Evolutionary conservation across 1,140 invertebrate genomes (phyloP), one percentile per base, ranked within the genome.

Genomic region (Phymastichus coffea): DNA sequence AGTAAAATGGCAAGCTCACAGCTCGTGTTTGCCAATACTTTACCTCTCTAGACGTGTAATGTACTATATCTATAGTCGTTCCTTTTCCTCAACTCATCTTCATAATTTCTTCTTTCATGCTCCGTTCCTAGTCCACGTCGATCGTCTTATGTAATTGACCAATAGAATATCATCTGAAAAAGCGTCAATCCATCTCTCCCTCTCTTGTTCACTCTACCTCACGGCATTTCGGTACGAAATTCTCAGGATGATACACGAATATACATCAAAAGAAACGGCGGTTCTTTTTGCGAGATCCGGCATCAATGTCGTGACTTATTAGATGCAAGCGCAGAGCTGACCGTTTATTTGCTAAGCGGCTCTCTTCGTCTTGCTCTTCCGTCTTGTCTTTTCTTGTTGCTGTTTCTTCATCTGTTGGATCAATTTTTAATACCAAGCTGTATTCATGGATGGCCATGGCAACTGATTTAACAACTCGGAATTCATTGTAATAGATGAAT

Each of bases 291-390:
- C 54, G 12, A 37, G 28, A 47, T 37, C 26, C 51, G 15, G 33
- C 26, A 40, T 57, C 22, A 26, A 35, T 22, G 23, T 19, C 56
- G 47, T 58, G 47, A 58, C 38, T 58, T 58, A 58, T 58, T 58
- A 51, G 37, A 28, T 15, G 22, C 37, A 47, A 25, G 4, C 37
- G 2, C 17, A 17, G 26, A 9, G 40, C 40, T 38, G 52, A 23
- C 14, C 14, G 22, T 46, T 56, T 37, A 33, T 56, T 56, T 23
- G 30, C 30, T 49, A 10, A 37, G 35, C 14, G 35, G 3, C 35
- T 10, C 35, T 6, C 35, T n/a, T n/a, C n/a, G 3, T 37, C 3
- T 37, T 37, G 35, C 14, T 37, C 15, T 7, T 37, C 15, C 35
- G 14, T 37, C 3, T 37, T 14, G 3, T 37, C 35, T 10, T 37